These are phyloP conservation scores for Smittia sp. DNA, from an alignment of 2,888 invertebrate genomes.

Conservation along the genomic window DNA sequence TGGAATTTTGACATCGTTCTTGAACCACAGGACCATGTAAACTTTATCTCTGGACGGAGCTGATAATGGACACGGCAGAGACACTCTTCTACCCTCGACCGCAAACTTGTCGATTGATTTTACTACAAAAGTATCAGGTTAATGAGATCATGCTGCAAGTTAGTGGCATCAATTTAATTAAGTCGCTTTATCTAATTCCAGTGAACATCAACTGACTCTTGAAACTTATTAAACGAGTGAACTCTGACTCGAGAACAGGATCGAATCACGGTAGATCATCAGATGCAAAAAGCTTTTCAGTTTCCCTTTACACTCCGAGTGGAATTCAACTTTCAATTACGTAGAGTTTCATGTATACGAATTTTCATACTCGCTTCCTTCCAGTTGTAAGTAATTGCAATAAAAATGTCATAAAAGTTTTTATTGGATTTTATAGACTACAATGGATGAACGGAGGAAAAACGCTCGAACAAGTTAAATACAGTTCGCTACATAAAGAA, in stretches of 20 bases:
- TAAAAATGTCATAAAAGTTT: constrained; percentile 38
- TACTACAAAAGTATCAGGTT: not conserved
- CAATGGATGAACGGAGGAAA: not conserved
- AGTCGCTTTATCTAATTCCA: not conserved
- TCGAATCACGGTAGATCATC: no score
- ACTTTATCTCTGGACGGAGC: constrained; percentile 75
- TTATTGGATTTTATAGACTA: constrained; percentile 36
- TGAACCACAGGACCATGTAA: constrained; percentile 83
- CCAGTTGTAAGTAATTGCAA: constrained; percentile 37
- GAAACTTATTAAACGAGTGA: not conserved
- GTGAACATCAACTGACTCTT: not conserved
- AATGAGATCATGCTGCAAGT: not conserved
- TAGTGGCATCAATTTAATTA: not conserved
- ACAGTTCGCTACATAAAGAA: not conserved
- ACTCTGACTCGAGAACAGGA: no score
- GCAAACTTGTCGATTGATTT: constrained; percentile 68
- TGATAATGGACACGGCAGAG: constrained; percentile 76
- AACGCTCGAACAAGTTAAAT: constrained; percentile 25
- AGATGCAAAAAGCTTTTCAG: no score
- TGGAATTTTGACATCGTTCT: constrained; percentile 74
- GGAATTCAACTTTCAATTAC: not conserved
- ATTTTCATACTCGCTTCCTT: not conserved
- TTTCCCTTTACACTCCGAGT: no score
- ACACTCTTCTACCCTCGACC: constrained; percentile 75
- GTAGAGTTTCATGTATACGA: not conserved